These are phyloP conservation scores for Pseudoips prasinana DNA, from an alignment of 2,888 invertebrate genomes.

Conservation along the genomic window DNA sequence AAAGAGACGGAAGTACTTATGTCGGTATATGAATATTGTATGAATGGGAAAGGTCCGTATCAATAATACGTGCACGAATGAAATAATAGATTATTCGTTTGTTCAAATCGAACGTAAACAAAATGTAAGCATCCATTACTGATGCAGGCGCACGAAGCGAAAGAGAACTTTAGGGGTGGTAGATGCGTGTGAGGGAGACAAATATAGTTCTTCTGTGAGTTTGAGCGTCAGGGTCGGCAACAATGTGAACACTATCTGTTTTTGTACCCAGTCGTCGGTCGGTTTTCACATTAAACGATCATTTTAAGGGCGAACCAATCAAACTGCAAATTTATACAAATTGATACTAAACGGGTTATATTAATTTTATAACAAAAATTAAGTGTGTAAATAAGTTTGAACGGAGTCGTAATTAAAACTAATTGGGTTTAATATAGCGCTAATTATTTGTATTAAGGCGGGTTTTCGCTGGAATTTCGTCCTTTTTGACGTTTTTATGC, in stretches of 20 bases:
- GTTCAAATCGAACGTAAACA: constrained; percentile 81
- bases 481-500: constrained; percentile 55
- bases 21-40: constrained; percentile 67
- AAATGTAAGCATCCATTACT: constrained; percentile 78
- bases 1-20: constrained; percentile 51
- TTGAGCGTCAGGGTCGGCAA: constrained; percentile 32
- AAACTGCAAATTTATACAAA: constrained; percentile 81
- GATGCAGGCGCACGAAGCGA: constrained; percentile 53
- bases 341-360: constrained; percentile 82
- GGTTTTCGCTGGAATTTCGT: constrained; percentile 65
- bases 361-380: constrained; percentile 83
- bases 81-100: constrained; percentile 82
- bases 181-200: constrained; percentile 46
- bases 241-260: constrained; percentile 62
- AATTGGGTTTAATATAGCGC: constrained; percentile 77
- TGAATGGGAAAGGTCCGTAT: constrained; percentile 71
- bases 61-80: constrained; percentile 81
- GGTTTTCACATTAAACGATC: constrained; percentile 80
- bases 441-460: constrained; percentile 76
- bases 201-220: constrained; percentile 37
- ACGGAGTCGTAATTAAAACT: constrained; percentile 77
- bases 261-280: constrained; percentile 75
- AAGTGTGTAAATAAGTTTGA: constrained; percentile 82
- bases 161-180: constrained; percentile 28
- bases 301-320: constrained; percentile 80